A percentile compares a stretch with the other conserved stretches of the same genome.
These are phyloP conservation scores for Orthonyx spaldingii DNA, from an alignment of 2,113 vertebrate species.

Conservation along the genomic window DNA sequence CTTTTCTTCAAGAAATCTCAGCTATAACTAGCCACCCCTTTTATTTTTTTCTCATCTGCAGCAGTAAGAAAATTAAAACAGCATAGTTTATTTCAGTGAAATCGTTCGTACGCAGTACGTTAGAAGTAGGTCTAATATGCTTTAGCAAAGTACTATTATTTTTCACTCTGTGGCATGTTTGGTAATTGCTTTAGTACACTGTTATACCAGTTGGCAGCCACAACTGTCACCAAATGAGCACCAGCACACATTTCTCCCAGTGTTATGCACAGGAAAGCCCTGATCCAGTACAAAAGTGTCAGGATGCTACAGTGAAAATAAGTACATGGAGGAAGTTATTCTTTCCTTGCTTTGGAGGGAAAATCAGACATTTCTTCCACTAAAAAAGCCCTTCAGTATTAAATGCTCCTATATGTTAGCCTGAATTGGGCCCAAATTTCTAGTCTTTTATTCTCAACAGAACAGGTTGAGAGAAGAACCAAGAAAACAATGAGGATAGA, in stretches of 20 bases:
- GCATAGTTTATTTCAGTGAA: not conserved
- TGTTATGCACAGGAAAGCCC: not conserved
- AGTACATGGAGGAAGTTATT: not conserved
- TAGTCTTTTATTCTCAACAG: not conserved
- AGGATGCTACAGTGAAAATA: not conserved
- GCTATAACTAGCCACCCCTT: not conserved
- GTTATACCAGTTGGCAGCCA: not conserved
- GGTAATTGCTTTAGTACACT: not conserved
- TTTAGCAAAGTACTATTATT: not conserved
- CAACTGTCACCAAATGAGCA: not conserved
- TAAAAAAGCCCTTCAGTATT: not conserved
- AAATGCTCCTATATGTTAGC: not conserved
- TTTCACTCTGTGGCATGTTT: not conserved
- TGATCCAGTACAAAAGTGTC: not conserved
- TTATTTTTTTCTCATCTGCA: not conserved
- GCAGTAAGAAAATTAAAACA: not conserved
- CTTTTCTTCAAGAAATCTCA: not conserved
- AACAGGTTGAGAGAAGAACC: not conserved
- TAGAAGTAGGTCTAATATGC: not conserved
- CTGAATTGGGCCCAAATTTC: not conserved
- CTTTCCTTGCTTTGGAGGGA: not conserved
- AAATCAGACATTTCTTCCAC: not conserved
- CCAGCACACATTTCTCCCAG: not conserved
- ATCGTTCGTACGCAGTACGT: not conserved
- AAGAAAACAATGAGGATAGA: not conserved